phyloP scores from a whole-genome alignment of 2,888 invertebrate genomes.

The Octodonta nipae region DNA sequence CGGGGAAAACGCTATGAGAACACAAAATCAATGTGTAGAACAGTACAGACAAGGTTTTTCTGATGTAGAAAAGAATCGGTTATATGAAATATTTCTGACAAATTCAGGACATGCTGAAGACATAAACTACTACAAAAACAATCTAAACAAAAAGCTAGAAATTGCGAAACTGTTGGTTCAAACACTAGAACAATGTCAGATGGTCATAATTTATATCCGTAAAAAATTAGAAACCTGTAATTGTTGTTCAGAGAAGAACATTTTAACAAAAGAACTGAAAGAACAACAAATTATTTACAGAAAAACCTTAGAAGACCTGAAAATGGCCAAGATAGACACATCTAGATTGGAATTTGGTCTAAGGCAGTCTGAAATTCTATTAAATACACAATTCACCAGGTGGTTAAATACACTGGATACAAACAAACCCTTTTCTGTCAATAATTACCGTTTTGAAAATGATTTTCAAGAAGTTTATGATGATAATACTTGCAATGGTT shows the following conservation, averaged over 20 bases:
- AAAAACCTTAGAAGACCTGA: slow-evolving; percentile 21
- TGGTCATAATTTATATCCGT: slow-evolving; percentile 23
- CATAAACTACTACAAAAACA: slow-evolving; percentile 13
- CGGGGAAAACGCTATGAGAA: background rate
- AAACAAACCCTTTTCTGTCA: too few relatives aligned
- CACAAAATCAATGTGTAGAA: background rate
- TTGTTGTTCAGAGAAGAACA: slow-evolving; percentile 10
- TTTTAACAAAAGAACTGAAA: slow-evolving; percentile 18
- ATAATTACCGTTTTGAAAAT: too few relatives aligned
- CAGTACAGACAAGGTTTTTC: too few relatives aligned
- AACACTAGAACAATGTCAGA: slow-evolving; percentile 25
- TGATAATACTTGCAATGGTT: too few relatives aligned
- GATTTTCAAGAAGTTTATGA: too few relatives aligned
- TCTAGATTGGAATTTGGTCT: slow-evolving; percentile 24
- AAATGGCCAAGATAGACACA: slow-evolving; percentile 26
- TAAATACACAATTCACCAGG: slow-evolving; percentile 13
- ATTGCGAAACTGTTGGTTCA: slow-evolving; percentile 22
- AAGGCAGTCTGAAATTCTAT: slow-evolving; percentile 20
- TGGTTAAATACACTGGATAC: slow-evolving; percentile 9
- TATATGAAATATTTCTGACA: slow-evolving; percentile 5
- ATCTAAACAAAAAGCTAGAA: slow-evolving; percentile 21
- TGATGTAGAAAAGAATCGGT: background rate
- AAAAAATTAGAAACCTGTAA: slow-evolving; percentile 14
- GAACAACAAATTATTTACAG: slow-evolving; percentile 26
- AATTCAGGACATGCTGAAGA: slow-evolving; percentile 6